A percentile compares a stretch with the other conserved stretches of the same genome.
phyloP scores from a whole-genome alignment of 1,140 invertebrate genomes.

The Piezodorus guildinii region DNA sequence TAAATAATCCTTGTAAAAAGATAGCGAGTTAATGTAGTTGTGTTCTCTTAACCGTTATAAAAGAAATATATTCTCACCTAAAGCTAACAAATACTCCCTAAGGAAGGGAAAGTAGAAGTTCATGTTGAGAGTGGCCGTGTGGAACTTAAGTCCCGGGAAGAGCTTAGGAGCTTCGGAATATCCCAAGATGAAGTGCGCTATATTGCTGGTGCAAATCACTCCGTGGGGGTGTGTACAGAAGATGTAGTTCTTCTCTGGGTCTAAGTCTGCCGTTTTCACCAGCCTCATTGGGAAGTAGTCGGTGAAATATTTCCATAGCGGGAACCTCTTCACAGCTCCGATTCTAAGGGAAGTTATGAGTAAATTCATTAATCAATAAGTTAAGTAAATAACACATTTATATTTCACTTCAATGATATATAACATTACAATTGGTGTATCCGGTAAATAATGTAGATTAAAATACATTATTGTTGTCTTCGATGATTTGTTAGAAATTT shows the following conservation, averaged over 20 bases:
- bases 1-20: too few species aligned
- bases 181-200: constrained; percentile 69
- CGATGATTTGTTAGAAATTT: too few species aligned
- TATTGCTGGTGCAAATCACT: constrained; percentile 62
- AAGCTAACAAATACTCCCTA: constrained; percentile 51
- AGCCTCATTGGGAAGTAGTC: constrained; percentile 77
- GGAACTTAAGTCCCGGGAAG: constrained; percentile 66
- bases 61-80: constrained; percentile 36
- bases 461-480: too few species aligned
- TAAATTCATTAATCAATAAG: too few species aligned
- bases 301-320: constrained; percentile 58
- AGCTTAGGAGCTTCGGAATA: constrained; percentile 51
- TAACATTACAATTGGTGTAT: too few species aligned
- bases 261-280: constrained; percentile 68
- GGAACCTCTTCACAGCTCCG: constrained; percentile 51
- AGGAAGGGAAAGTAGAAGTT: constrained; percentile 76
- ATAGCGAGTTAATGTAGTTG: too few species aligned
- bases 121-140: constrained; percentile 60
- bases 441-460: too few species aligned
- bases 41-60: too few species aligned
- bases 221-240: constrained; percentile 86
- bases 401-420: too few species aligned
- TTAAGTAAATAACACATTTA: too few species aligned
- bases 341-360: constrained; percentile 19
- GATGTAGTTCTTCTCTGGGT: constrained; percentile 70